Percentiles rank a stretch among this genome's conserved stretches.
Conservation (phyloP, 1,140 invertebrate species). For the Platyscapa corneri region DNA sequence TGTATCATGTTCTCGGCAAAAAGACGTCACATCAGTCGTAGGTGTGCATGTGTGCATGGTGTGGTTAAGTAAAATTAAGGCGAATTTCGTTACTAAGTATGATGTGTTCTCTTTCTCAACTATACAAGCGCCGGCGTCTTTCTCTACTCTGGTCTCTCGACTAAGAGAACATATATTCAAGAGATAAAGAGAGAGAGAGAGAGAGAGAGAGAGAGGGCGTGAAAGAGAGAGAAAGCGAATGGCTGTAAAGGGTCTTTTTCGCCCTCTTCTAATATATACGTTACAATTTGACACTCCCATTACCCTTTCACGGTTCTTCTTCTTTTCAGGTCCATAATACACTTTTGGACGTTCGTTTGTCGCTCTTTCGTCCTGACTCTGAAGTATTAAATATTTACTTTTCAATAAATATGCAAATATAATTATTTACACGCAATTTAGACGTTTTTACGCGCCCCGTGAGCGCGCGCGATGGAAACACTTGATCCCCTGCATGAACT, state of each 20-base stretch:
- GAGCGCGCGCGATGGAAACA: conserved; percentile 45
- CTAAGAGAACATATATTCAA: neutral
- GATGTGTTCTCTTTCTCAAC: conserved; percentile 18
- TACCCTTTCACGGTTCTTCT: conserved; percentile 55
- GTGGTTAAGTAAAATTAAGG: conserved; percentile 68
- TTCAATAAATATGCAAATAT: conserved; percentile 76
- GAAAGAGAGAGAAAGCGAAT: conserved; percentile 48
- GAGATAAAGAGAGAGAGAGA: neutral
- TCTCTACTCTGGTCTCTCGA: neutral
- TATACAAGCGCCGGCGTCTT: neutral
- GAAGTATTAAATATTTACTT: conserved; percentile 74
- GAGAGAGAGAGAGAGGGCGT: neutral
- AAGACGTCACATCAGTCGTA: neutral
- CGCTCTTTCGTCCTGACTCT: conserved; percentile 7
- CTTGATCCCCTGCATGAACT: conserved; percentile 46
- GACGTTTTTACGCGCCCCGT: conserved; percentile 70
- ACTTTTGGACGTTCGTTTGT: conserved; percentile 43
- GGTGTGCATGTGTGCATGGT: conserved; percentile 31
- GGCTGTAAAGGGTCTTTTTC: conserved; percentile 57
- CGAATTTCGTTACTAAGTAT: conserved; percentile 59
- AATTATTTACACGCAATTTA: conserved; percentile 75
- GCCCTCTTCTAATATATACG: conserved; percentile 63
- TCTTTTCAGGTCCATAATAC: conserved; percentile 31
- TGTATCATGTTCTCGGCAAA: conserved; percentile 57
- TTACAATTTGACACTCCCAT: conserved; percentile 64